Evolutionary conservation across 2,797 vertebrate species (phyloP).

Genomic region (Poeciliopsis gracilis): DNA sequence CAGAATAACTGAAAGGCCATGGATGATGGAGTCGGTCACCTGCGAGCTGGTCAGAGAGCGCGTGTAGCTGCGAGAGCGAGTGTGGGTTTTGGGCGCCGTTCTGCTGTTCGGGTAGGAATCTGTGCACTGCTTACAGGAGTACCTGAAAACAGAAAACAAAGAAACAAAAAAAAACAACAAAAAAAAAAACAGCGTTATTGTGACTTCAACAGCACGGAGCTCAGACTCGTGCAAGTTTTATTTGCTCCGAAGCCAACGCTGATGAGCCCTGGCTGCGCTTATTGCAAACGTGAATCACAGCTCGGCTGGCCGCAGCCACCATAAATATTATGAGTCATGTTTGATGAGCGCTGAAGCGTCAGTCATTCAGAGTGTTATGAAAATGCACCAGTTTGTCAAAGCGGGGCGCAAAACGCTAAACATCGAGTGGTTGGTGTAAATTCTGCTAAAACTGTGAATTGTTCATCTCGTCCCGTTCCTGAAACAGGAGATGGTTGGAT

Average conservation of each 20-base stretch:
- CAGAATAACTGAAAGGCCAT: neutral
- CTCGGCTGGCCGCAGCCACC: constrained; percentile 15
- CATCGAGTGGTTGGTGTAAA: neutral
- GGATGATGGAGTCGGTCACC: constrained; percentile 73
- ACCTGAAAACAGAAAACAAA: constrained; percentile 74
- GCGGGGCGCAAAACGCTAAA: neutral
- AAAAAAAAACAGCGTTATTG: neutral
- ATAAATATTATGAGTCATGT: constrained; percentile 30
- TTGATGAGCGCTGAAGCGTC: neutral
- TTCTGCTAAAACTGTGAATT: neutral
- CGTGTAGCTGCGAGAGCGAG: constrained; percentile 91
- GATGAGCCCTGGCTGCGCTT: neutral
- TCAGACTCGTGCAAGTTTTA: neutral
- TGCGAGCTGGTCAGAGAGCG: constrained; percentile 96
- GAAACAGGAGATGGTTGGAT: neutral
- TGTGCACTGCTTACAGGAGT: constrained; percentile 88
- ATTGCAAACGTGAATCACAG: constrained; percentile 1
- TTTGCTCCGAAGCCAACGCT: neutral
- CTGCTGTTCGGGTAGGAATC: constrained; percentile 89
- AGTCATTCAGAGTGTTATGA: neutral
- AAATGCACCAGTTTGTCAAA: neutral
- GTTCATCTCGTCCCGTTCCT: neutral
- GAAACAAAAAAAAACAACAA: no score
- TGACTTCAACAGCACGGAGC: neutral
- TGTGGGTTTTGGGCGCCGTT: constrained; percentile 91